phyloP scores from a whole-genome alignment of 2,113 vertebrate genomes.

The Oreocharis arfaki region DNA sequence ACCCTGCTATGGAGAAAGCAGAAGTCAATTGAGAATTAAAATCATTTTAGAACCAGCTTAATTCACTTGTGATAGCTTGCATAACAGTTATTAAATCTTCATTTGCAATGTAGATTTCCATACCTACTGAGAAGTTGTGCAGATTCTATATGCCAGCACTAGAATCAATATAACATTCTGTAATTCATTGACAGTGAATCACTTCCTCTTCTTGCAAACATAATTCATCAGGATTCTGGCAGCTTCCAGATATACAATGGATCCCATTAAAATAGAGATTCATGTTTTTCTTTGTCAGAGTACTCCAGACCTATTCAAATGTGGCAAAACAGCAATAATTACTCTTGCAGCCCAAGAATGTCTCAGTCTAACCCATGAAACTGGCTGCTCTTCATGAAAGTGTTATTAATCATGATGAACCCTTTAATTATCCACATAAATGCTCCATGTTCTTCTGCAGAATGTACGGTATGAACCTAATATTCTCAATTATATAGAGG shows the following conservation, averaged over 20 bases:
- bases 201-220: not conserved
- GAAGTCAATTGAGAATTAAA: not conserved
- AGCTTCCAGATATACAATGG: not conserved
- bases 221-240: not conserved
- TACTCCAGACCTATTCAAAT: not conserved
- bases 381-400: not conserved
- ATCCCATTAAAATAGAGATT: not conserved
- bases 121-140: not conserved
- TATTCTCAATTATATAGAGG: not conserved
- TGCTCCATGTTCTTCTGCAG: not conserved
- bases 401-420: not conserved
- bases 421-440: not conserved
- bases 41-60: not conserved
- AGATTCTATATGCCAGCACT: not conserved
- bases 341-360: not conserved
- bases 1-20: not conserved
- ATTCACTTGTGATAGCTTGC: not conserved
- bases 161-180: not conserved
- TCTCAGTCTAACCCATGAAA: not conserved
- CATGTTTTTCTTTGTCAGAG: not conserved
- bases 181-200: not conserved
- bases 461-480: not conserved
- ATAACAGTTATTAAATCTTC: not conserved
- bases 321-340: not conserved
- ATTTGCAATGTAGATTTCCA: not conserved